These are phyloP conservation scores for Aethes cnicana DNA, from an alignment of 2,888 invertebrate genomes.

Conservation along the genomic window DNA sequence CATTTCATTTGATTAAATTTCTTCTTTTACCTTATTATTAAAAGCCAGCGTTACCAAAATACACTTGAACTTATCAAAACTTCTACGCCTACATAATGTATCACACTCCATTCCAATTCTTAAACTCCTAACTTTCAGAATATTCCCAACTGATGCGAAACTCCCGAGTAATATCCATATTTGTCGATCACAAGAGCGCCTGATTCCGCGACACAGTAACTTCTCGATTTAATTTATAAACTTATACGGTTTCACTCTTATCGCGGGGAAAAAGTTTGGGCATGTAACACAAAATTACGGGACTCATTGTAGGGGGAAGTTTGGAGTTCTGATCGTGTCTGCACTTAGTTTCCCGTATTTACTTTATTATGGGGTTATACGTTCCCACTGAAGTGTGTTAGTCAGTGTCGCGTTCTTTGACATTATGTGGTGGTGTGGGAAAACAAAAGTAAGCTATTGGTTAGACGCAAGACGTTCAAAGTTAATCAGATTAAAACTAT, in stretches of 20 bases:
- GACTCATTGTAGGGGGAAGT: constrained; percentile 35
- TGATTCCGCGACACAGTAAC: constrained; percentile 67
- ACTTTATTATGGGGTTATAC: constrained; percentile 12
- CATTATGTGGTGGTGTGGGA: no score
- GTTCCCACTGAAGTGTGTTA: background rate
- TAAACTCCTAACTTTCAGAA: constrained; percentile 27
- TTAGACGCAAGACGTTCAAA: no score
- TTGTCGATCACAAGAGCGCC: constrained; percentile 60
- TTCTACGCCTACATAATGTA: constrained; percentile 11
- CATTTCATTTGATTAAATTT: background rate
- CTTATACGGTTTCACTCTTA: constrained; percentile 73
- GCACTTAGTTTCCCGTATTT: constrained; percentile 21
- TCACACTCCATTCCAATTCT: constrained; percentile 22
- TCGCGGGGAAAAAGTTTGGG: constrained; percentile 38
- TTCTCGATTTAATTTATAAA: constrained; percentile 78
- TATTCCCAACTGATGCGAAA: constrained; percentile 42
- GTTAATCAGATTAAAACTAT: no score
- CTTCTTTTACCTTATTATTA: background rate
- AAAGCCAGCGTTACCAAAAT: background rate
- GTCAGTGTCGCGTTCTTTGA: no score
- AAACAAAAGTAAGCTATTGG: no score
- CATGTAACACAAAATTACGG: constrained; percentile 28
- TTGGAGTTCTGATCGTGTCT: constrained; percentile 35
- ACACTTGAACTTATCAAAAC: constrained; percentile 9
- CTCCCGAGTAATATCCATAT: constrained; percentile 57